These are phyloP conservation scores for Meda fulgida DNA, from an alignment of 2,797 vertebrate species.

Conservation along the genomic window DNA sequence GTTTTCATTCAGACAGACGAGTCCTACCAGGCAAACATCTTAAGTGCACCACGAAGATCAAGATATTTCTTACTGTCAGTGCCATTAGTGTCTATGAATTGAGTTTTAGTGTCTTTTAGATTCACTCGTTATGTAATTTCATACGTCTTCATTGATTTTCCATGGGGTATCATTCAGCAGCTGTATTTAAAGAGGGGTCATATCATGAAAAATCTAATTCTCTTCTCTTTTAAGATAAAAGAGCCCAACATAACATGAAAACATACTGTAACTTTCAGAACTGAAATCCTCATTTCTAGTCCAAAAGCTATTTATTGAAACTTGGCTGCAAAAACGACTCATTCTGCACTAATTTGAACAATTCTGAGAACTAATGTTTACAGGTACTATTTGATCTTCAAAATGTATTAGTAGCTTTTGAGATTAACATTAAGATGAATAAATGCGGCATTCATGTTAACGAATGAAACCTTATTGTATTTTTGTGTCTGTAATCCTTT, in stretches of 20 bases:
- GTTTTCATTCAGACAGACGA: neutral
- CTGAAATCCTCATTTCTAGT: neutral
- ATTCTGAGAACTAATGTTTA: neutral
- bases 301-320: conserved; percentile 11
- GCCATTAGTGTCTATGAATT: conserved; percentile 34
- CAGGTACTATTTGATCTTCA: neutral
- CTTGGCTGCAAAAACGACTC: neutral
- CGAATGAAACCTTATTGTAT: neutral
- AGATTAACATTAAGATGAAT: neutral
- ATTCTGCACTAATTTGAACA: too few species aligned
- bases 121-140: conserved; percentile 21
- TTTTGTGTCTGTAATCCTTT: neutral
- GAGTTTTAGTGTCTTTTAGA: conserved; percentile 32
- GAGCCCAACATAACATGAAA: neutral
- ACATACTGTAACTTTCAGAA: neutral
- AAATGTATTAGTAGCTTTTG: neutral
- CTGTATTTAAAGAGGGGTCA: conserved; percentile 1
- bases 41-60: conserved; percentile 21
- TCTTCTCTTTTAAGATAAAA: neutral
- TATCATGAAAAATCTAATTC: neutral
- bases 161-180: neutral
- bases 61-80: conserved; percentile 26
- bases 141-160: conserved; percentile 10
- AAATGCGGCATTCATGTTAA: neutral
- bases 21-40: conserved; percentile 4